Evolutionary conservation across 2,888 invertebrate genomes (phyloP).

Genomic region (Coelogynopora nodosa): DNA sequence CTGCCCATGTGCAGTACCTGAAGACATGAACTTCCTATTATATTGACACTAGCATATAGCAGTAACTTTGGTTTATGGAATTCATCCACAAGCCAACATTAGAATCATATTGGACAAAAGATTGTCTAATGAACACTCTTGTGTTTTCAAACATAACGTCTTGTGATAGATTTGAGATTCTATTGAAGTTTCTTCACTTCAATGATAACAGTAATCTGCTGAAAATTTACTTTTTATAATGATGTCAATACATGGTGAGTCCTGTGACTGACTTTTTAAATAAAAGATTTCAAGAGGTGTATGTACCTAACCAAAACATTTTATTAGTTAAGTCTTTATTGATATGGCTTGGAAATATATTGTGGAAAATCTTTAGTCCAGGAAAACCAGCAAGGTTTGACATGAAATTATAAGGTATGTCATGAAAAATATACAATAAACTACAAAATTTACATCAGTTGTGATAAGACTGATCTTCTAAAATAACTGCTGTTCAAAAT

Average conservation of each 20-base stretch:
- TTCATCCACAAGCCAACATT: slow-evolving; percentile 29
- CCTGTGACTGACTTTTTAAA: slow-evolving; percentile 3
- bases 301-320: slow-evolving; percentile 25
- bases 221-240: neutral
- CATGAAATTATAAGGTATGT: slow-evolving; percentile 30
- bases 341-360: slow-evolving; percentile 27
- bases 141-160: slow-evolving; percentile 8
- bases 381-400: neutral
- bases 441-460: neutral
- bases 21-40: neutral
- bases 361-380: slow-evolving; percentile 28
- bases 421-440: slow-evolving; percentile 22
- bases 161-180: slow-evolving; percentile 24
- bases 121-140: slow-evolving; percentile 8
- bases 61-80: slow-evolving; percentile 22
- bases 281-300: slow-evolving; percentile 22
- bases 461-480: slow-evolving; percentile 6
- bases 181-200: slow-evolving; percentile 34
- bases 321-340: neutral
- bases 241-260: slow-evolving; percentile 11
- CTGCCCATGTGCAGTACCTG: neutral
- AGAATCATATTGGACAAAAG: slow-evolving; percentile 26
- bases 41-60: neutral
- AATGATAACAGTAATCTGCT: slow-evolving; percentile 22
- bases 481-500: too few species aligned